Evolutionary conservation across 2,797 vertebrate genomes (phyloP).

Genomic region (Urosaurus nigricauda): DNA sequence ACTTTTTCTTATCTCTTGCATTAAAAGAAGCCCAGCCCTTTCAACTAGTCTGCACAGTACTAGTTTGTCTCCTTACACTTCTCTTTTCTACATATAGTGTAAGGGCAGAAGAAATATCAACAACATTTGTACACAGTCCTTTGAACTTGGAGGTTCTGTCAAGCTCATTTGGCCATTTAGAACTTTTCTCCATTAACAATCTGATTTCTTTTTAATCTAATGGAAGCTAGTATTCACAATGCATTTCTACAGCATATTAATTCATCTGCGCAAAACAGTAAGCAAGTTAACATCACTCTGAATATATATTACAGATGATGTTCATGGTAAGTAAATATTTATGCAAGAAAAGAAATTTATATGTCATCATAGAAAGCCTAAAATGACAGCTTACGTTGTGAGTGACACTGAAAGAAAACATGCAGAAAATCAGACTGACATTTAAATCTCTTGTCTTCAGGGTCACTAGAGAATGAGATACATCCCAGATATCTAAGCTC

Average conservation of each 20-base stretch:
- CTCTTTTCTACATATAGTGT: not conserved
- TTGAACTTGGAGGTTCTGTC: no score
- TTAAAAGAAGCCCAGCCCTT: not conserved
- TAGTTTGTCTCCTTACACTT: not conserved
- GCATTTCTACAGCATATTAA: not conserved
- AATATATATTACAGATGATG: conserved; percentile 7
- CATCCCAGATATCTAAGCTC: not conserved
- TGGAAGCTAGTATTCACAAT: not conserved
- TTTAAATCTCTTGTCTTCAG: conserved; percentile 24
- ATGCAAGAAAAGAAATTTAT: not conserved
- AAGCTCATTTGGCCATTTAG: not conserved
- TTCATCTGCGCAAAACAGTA: not conserved
- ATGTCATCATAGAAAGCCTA: conserved; percentile 9
- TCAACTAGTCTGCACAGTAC: not conserved
- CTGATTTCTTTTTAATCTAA: not conserved
- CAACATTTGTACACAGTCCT: no score
- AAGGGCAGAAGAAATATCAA: not conserved
- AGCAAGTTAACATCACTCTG: not conserved
- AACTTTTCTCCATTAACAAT: not conserved
- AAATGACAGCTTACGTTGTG: conserved; percentile 19
- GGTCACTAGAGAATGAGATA: conserved; percentile 13
- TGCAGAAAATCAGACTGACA: conserved; percentile 9
- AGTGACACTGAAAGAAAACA: conserved; percentile 10
- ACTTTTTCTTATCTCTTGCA: not conserved
- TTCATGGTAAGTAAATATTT: not conserved